phyloP scores from a whole-genome alignment of 2,888 invertebrate genomes.

The Drosophila bunnanda region DNA sequence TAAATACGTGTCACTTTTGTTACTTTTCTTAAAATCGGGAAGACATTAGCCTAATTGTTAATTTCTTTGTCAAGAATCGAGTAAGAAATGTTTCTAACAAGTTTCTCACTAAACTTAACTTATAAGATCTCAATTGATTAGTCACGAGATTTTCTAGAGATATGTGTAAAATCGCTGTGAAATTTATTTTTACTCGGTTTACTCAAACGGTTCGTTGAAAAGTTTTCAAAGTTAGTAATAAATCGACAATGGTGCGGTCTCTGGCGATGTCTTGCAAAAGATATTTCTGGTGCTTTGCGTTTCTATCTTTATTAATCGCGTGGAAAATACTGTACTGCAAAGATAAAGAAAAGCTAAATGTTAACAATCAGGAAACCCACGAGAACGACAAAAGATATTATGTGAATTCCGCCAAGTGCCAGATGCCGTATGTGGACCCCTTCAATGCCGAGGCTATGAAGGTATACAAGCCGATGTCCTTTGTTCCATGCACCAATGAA shows the following conservation, averaged over 20 bases:
- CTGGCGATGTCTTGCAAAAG: neutral
- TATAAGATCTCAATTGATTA: neutral
- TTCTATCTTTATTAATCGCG: neutral
- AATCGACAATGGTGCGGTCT: conserved; percentile 13
- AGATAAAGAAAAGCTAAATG: neutral
- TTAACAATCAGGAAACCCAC: neutral
- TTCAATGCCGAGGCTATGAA: conserved; percentile 85
- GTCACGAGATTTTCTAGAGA: neutral
- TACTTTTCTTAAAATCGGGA: too few relatives aligned
- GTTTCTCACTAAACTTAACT: neutral
- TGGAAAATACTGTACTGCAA: neutral
- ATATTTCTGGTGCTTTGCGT: neutral
- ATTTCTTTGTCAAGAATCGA: neutral
- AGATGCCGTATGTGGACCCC: conserved; percentile 87
- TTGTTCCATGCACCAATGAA: conserved; percentile 56
- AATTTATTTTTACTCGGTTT: conserved; percentile 1
- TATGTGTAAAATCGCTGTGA: neutral
- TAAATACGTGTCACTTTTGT: too few relatives aligned
- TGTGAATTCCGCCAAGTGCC: conserved; percentile 86
- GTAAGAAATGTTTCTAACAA: neutral
- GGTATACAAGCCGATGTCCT: conserved; percentile 42
- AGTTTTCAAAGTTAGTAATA: neutral
- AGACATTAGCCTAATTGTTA: too few relatives aligned
- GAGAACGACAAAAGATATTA: conserved; percentile 26
- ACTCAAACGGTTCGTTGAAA: neutral